Evolutionary conservation across 2,113 vertebrate genomes (phyloP), one percentile per base, ranked within the genome.

Genomic region (Periophthalmodon schlosseri): DNA sequence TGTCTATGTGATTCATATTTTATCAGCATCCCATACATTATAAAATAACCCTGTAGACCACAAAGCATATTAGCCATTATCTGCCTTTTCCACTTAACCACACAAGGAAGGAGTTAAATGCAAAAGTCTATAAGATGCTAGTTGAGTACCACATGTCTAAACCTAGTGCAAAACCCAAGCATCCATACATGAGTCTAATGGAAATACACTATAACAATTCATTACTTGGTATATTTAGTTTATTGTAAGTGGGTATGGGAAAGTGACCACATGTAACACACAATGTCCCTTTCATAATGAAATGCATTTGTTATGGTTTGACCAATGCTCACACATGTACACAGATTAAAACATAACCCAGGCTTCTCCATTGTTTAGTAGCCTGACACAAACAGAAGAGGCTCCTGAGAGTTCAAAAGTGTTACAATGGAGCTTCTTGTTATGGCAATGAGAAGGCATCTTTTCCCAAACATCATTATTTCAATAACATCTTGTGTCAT

Each of bases 171-270:
- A 52, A 52, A 52, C 14, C 5, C 14, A 18, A 15, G 50, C 18
- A 20, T 20, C 18, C 4, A 20, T 20, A 18, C 50, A 52, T 7
- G 3, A 5, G 23, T 60, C 23, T 28, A 14, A 68, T 56, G 54
- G 44, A 78, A 64, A 75, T 34, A 54, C 52, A 69, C 23, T 46
- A 65, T 85, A 70, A 88, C 78, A 82, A 84, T 78, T 84, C 73
- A 86, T 84, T 85, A 86, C 81, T 84, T 84, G 78, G 72, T 91
- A 88, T 84, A 90, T 85, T 57, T 66, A 84, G 76, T 79, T 89
- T 68, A 76, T 81, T 84, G 76, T 75, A 89, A 4, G 71, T 81
- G 84, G 81, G 28, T 80, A 85, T 23, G 73, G 79, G 81, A 85
- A 85, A 75, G 70, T 85, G 75, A 77, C 71, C 61, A 73, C 67